These are phyloP conservation scores for Albula glossodonta DNA, from an alignment of 2,113 vertebrate species.

Conservation along the genomic window DNA sequence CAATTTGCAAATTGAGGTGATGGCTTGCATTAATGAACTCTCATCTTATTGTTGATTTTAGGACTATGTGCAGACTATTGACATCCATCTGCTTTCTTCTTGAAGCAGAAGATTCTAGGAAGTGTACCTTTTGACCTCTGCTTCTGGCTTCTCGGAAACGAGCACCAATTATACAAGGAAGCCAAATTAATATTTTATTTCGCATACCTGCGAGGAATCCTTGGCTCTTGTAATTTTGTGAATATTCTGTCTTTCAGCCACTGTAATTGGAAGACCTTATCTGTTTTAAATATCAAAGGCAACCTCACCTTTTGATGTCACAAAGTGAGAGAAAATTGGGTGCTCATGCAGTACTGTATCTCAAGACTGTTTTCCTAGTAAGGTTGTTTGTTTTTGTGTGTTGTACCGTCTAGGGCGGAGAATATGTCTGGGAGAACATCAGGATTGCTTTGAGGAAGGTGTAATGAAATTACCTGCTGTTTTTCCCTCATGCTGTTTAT, in stretches of 20 bases:
- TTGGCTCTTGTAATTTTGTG: constrained; percentile 35
- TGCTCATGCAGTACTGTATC: constrained; percentile 24
- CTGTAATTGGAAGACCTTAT: constrained; percentile 30
- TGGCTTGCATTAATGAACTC: constrained; percentile 7
- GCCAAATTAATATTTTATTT: constrained; percentile 65
- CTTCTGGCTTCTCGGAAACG: constrained; percentile 11
- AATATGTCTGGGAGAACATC: neutral
- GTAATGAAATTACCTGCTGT: constrained; percentile 17
- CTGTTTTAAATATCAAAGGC: constrained; percentile 34
- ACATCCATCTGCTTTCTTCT: constrained; percentile 10
- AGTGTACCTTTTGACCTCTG: constrained; percentile 18
- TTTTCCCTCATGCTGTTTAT: constrained; percentile 12
- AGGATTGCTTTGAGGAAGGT: constrained; percentile 33
- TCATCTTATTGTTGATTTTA: neutral
- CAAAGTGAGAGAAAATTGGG: constrained; percentile 24
- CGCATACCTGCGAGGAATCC: constrained; percentile 53
- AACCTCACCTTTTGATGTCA: constrained; percentile 40
- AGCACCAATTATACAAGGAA: constrained; percentile 37
- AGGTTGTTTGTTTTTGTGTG: constrained; percentile 27
- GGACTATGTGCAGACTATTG: neutral
- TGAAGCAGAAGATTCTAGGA: constrained; percentile 19
- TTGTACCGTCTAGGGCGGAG: constrained; percentile 19
- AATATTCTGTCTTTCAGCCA: constrained; percentile 22
- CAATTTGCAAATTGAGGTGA: neutral
- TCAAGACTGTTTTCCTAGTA: constrained; percentile 20